Percentiles rank a stretch among this genome's conserved stretches.
Evolutionary conservation across 2,113 vertebrate genomes (phyloP).

Genomic region (Labrus mixtus): DNA sequence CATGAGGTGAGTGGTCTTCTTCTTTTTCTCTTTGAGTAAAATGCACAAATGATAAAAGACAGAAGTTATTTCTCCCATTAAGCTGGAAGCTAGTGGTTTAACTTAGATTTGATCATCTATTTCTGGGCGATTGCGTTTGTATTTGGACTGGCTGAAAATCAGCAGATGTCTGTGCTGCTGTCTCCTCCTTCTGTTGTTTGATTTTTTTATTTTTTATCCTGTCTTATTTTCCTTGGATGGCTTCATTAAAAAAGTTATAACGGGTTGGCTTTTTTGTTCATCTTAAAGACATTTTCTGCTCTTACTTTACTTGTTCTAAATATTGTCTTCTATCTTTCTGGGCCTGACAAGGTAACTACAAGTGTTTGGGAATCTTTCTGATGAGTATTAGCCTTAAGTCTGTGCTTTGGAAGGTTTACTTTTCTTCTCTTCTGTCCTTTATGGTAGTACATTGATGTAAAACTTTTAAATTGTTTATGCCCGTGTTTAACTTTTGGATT

Average conservation of each 20-base stretch:
- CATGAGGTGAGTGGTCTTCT: constrained; percentile 86
- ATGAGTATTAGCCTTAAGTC: too few species aligned
- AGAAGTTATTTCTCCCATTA: not conserved
- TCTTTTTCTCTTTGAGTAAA: not conserved
- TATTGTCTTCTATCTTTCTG: not conserved
- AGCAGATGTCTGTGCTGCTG: constrained; percentile 19
- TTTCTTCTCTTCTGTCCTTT: too few species aligned
- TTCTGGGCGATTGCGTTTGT: constrained; percentile 31
- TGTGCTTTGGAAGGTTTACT: too few species aligned
- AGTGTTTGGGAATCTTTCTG: not conserved
- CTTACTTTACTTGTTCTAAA: not conserved
- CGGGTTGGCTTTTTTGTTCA: not conserved
- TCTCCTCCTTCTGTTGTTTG: constrained; percentile 9
- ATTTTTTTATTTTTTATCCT: not conserved
- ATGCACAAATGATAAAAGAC: constrained; percentile 4
- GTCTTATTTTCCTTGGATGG: not conserved
- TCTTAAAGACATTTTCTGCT: not conserved
- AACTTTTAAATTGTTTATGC: too few species aligned
- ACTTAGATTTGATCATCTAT: constrained; percentile 52
- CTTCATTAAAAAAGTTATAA: not conserved
- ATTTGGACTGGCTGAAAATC: constrained; percentile 28
- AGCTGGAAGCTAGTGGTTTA: constrained; percentile 30
- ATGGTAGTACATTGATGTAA: too few species aligned
- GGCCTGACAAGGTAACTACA: not conserved
- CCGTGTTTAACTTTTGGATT: too few species aligned